phyloP scores from a whole-genome alignment of 2,113 vertebrate species.

The Plestiodon gilberti region DNA sequence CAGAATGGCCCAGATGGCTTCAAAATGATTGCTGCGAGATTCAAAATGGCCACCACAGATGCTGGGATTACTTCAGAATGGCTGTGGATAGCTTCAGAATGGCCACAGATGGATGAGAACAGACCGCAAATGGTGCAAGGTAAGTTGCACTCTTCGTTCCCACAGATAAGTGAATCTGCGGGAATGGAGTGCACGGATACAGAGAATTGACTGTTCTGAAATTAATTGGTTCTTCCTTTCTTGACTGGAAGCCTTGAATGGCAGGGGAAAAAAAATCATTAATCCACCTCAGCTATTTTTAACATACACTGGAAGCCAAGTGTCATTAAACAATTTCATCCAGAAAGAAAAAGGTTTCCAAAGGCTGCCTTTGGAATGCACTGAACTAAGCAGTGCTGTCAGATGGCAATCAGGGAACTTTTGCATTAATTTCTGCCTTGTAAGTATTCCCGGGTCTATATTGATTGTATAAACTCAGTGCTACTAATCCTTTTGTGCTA shows the following conservation, averaged over 20 bases:
- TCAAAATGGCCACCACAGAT: too few species aligned
- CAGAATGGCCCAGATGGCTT: too few species aligned
- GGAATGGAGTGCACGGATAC: too few species aligned
- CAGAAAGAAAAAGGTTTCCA: not conserved
- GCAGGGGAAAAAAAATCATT: not conserved
- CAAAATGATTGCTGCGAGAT: too few species aligned
- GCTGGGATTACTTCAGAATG: too few species aligned
- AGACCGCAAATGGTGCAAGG: too few species aligned
- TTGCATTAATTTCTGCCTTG: not conserved
- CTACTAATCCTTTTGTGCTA: not conserved
- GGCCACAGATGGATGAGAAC: too few species aligned
- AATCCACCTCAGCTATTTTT: not conserved
- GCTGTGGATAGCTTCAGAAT: too few species aligned
- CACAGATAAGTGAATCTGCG: too few species aligned
- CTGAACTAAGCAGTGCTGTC: not conserved
- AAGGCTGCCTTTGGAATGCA: not conserved
- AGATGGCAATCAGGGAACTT: not conserved
- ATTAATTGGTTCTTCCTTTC: not conserved
- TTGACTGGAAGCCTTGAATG: not conserved
- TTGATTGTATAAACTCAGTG: not conserved
- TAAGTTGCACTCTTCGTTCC: too few species aligned
- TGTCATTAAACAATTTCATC: not conserved
- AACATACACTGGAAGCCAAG: rapidly evolving
- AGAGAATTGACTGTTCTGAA: too few species aligned
- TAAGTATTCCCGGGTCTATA: not conserved